Conservation (phyloP, 2,888 invertebrate species). For the Temnothorax rugatulus region DNA sequence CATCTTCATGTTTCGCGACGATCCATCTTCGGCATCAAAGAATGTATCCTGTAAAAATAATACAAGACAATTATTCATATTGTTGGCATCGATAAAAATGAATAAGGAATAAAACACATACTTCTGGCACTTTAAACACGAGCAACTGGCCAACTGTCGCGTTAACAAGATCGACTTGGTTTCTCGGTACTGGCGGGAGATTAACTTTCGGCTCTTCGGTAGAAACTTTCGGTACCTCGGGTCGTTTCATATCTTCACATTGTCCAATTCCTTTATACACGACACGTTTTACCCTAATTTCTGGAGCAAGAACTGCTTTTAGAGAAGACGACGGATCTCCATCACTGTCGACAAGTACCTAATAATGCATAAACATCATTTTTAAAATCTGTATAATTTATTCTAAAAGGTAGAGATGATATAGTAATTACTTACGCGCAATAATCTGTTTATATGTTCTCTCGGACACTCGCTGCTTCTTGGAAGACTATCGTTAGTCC, state of each 20-base stretch:
- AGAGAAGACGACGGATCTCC: conserved; percentile 89
- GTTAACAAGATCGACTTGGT: conserved; percentile 94
- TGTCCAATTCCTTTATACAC: conserved; percentile 90
- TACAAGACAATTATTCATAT: not conserved
- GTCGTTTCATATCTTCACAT: conserved; percentile 88
- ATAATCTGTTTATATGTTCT: conserved; percentile 90
- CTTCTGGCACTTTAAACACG: conserved; percentile 93
- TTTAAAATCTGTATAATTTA: conserved; percentile 11
- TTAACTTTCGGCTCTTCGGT: conserved; percentile 89
- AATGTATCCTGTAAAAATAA: conserved; percentile 91
- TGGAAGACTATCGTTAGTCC: conserved; percentile 95
- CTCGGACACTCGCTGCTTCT: conserved; percentile 92
- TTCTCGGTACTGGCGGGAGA: conserved; percentile 92
- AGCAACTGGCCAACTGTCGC: conserved; percentile 94
- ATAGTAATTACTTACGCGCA: conserved; percentile 87
- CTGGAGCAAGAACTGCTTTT: conserved; percentile 89
- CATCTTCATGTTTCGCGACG: conserved; percentile 91
- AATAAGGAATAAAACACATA: conserved; percentile 83
- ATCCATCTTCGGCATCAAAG: conserved; percentile 95
- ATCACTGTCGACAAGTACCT: conserved; percentile 87
- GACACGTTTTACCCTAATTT: conserved; percentile 90
- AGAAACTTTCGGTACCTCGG: conserved; percentile 86
- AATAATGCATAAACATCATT: not conserved
- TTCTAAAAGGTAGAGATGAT: not conserved
- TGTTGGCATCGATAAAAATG: not conserved